Percentiles rank a stretch among this genome's conserved stretches.
Evolutionary conservation across 64 coral and sea anemone genomes (phyloP).

Genomic region (Montipora efflorescens): DNA sequence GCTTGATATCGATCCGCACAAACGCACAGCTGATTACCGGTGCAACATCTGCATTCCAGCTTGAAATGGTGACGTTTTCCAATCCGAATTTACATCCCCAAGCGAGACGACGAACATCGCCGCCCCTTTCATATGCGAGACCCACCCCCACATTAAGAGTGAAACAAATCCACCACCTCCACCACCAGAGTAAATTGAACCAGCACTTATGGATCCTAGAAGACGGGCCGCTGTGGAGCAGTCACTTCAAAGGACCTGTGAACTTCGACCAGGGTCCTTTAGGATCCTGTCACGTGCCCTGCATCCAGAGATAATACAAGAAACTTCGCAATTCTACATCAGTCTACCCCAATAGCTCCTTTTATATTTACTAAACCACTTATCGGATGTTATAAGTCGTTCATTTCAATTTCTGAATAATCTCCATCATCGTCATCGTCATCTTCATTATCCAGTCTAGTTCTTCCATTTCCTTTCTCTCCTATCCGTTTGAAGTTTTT

Average conservation of each 20-base stretch:
- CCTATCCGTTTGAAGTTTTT: slow-evolving; percentile 55
- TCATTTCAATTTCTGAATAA: slow-evolving; percentile 89
- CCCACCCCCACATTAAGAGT: too few relatives aligned
- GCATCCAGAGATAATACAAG: neutral
- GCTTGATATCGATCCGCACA: too few relatives aligned
- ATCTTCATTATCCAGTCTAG: slow-evolving; percentile 61
- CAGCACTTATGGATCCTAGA: neutral
- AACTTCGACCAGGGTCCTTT: neutral
- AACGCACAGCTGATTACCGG: too few relatives aligned
- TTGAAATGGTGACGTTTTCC: too few relatives aligned
- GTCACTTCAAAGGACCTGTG: neutral
- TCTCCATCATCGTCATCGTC: slow-evolving; percentile 41
- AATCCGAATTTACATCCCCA: too few relatives aligned
- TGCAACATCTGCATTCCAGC: too few relatives aligned
- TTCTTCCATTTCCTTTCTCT: slow-evolving; percentile 55
- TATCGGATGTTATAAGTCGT: slow-evolving; percentile 12
- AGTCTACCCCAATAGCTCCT: neutral
- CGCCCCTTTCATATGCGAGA: too few relatives aligned
- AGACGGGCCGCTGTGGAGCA: neutral
- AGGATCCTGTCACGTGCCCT: neutral
- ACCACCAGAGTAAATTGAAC: neutral
- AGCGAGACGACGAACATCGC: too few relatives aligned
- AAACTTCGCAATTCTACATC: neutral
- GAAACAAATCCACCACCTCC: too few relatives aligned
- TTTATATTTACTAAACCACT: neutral